Percentiles rank a stretch among this genome's conserved stretches.
Conservation (phyloP, 1,140 invertebrate genomes). For the Battus philenor region DNA sequence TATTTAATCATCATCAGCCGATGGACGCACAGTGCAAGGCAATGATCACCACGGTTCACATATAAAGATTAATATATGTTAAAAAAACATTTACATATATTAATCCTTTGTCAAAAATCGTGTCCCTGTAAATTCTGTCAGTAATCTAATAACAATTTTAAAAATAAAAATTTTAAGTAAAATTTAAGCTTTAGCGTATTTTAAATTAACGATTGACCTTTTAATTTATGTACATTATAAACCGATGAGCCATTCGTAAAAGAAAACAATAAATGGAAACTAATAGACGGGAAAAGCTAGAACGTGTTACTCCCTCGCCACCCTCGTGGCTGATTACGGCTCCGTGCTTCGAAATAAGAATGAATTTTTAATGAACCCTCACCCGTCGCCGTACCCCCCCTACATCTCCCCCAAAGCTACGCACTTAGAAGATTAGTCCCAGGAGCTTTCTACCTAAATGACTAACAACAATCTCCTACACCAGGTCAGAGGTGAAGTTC, state of each 20-base stretch:
- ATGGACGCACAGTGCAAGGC: neutral
- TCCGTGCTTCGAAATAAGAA: constrained; percentile 63
- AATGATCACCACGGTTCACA: neutral
- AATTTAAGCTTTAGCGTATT: no score
- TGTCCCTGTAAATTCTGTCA: no score
- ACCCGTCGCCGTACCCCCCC: constrained; percentile 23
- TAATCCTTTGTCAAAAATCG: no score
- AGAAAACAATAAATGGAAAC: constrained; percentile 20
- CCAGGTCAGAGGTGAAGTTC: constrained; percentile 30
- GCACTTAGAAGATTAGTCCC: constrained; percentile 74
- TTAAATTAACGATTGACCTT: no score
- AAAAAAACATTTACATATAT: neutral
- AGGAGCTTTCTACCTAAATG: constrained; percentile 50
- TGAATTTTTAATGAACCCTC: constrained; percentile 72
- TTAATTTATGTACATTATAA: no score
- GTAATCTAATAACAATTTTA: no score
- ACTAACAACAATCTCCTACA: constrained; percentile 42
- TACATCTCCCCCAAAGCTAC: constrained; percentile 42
- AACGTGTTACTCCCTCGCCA: constrained; percentile 32
- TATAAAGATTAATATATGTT: neutral
- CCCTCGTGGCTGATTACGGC: constrained; percentile 58
- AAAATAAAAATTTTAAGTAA: no score
- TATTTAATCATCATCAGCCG: no score
- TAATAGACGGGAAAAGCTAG: constrained; percentile 50
- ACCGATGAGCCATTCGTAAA: no score